Conservation (phyloP, 2,797 vertebrate genomes). For the Astyanax mexicanus region DNA sequence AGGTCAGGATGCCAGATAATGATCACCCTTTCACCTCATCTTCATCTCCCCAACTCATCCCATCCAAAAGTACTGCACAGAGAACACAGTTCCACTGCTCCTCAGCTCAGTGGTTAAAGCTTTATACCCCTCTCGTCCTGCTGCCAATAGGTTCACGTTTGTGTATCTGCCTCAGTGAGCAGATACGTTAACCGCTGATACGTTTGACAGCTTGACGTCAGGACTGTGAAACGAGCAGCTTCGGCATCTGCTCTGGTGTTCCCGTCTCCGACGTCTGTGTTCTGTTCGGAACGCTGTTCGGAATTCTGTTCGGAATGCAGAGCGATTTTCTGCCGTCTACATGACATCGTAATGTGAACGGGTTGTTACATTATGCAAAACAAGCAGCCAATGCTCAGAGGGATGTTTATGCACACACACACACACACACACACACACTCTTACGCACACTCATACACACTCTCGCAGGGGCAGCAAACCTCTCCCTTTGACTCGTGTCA, state of each 20-base stretch:
- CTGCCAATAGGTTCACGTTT: too few relatives aligned
- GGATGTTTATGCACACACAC: neutral
- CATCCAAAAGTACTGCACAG: too few relatives aligned
- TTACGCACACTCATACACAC: neutral
- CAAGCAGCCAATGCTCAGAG: neutral
- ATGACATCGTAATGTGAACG: neutral
- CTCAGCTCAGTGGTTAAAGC: too few relatives aligned
- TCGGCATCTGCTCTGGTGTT: neutral
- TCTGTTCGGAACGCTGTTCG: neutral
- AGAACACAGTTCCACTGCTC: too few relatives aligned
- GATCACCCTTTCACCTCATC: too few relatives aligned
- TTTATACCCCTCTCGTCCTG: too few relatives aligned
- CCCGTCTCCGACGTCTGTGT: too few relatives aligned
- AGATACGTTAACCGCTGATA: too few relatives aligned
- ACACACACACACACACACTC: slow-evolving; percentile 1
- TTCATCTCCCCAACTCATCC: too few relatives aligned
- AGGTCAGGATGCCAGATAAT: too few relatives aligned
- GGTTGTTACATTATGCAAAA: slow-evolving; percentile 2
- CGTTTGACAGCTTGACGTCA: slow-evolving; percentile 1
- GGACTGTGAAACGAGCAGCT: neutral
- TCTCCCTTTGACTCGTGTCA: slow-evolving; percentile 2
- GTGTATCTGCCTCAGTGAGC: too few relatives aligned
- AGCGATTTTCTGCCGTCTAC: neutral
- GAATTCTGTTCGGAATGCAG: too few relatives aligned
- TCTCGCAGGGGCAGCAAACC: neutral